Percentiles rank a stretch among this genome's conserved stretches.
These are phyloP conservation scores for Malacosoma neustria DNA, from an alignment of 2,888 invertebrate species.

Conservation along the genomic window DNA sequence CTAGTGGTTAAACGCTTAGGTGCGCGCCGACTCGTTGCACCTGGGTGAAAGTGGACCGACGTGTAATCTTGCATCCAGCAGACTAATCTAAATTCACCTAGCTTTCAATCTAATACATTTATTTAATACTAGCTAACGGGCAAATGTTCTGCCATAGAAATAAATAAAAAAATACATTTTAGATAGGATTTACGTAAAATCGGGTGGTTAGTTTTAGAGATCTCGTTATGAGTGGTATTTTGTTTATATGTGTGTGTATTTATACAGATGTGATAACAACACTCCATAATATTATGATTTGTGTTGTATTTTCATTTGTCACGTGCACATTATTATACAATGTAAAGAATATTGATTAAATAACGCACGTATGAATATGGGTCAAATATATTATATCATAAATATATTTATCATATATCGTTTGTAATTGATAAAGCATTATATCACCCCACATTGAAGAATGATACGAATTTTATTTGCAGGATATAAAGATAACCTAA, in stretches of 20 bases:
- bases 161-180: too few species aligned
- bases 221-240: too few species aligned
- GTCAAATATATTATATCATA: conserved; percentile 15
- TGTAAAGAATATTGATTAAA: conserved; percentile 4
- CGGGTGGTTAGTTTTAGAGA: too few species aligned
- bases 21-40: conserved; percentile 19
- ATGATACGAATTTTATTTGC: conserved; percentile 4
- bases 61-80: conserved; percentile 25
- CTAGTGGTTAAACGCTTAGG: too few species aligned
- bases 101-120: conserved; percentile 55
- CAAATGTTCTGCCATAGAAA: too few species aligned
- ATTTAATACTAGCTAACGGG: too few species aligned
- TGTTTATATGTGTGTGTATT: conserved; percentile 1
- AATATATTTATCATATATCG: conserved; percentile 14
- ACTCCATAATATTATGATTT: not conserved
- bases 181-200: too few species aligned
- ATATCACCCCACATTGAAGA: conserved; percentile 4
- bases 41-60: conserved; percentile 52
- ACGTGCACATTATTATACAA: conserved; percentile 2
- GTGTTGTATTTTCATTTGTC: not conserved
- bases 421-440: conserved; percentile 10
- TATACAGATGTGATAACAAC: not conserved
- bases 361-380: conserved; percentile 1
- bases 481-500: not conserved
- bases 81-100: conserved; percentile 26